phyloP scores from a whole-genome alignment of 2,797 vertebrate species.

The Pelodytes ibericus region DNA sequence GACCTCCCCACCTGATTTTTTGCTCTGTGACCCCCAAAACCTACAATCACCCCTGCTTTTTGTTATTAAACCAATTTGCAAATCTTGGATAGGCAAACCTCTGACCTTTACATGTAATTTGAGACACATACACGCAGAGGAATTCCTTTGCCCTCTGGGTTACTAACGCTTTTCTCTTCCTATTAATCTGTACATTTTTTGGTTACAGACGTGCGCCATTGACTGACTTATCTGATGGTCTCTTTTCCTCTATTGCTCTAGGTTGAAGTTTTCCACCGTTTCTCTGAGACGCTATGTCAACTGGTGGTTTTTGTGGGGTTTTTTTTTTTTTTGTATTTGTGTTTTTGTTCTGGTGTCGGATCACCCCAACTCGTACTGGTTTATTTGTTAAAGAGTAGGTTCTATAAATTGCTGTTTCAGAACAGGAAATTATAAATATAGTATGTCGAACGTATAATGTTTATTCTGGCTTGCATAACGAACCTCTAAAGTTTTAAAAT shows the following conservation, averaged over 20 bases:
- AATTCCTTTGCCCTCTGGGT: constrained; percentile 10
- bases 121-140: background rate
- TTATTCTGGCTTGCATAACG: too few species aligned
- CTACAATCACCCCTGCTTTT: too few species aligned
- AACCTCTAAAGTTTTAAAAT: too few species aligned
- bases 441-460: too few species aligned
- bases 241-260: background rate
- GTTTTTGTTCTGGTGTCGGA: too few species aligned
- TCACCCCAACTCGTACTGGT: background rate
- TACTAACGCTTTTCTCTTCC: background rate
- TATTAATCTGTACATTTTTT: background rate
- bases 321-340: too few species aligned
- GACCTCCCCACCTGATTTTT: too few species aligned
- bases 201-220: background rate
- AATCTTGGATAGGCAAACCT: too few species aligned
- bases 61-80: too few species aligned
- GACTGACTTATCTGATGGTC: background rate
- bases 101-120: background rate
- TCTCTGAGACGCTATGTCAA: background rate
- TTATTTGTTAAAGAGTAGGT: background rate
- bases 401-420: too few species aligned
- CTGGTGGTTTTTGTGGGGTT: background rate
- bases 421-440: too few species aligned
- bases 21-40: too few species aligned
- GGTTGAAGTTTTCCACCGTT: background rate